Evolutionary conservation across 1,140 invertebrate genomes (phyloP).

Genomic region (Cotesia chilonis): DNA sequence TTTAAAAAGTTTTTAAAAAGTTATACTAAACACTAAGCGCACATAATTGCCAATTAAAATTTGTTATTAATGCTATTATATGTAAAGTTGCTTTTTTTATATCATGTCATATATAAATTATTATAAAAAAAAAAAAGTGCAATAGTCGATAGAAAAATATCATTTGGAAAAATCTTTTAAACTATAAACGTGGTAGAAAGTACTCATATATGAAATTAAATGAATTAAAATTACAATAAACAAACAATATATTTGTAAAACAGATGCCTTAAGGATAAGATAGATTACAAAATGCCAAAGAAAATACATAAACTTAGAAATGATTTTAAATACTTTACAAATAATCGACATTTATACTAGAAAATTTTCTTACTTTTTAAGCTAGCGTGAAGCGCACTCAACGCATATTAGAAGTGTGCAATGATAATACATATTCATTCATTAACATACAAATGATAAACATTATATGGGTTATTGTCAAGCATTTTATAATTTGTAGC

Average conservation of each 20-base stretch:
- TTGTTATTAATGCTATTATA: not conserved
- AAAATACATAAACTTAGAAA: conserved; percentile 14
- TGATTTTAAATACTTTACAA: conserved; percentile 8
- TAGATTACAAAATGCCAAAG: conserved; percentile 35
- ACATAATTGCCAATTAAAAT: conserved; percentile 2
- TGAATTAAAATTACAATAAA: not conserved
- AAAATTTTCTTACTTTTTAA: too few species aligned
- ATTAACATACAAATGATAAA: conserved; percentile 5
- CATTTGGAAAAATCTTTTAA: not conserved
- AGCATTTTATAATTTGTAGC: conserved; percentile 33
- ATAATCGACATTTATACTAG: not conserved
- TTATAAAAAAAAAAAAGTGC: not conserved
- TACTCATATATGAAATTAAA: not conserved
- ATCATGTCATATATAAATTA: not conserved
- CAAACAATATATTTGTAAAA: conserved; percentile 2
- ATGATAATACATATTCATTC: not conserved
- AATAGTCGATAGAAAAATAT: conserved; percentile 2
- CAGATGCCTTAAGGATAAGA: conserved; percentile 29
- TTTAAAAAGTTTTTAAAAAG: not conserved
- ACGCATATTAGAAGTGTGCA: too few species aligned
- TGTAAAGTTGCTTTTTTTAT: not conserved
- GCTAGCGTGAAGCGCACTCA: too few species aligned
- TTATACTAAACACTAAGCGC: not conserved
- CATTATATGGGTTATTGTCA: not conserved
- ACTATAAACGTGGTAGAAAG: not conserved